Evolutionary conservation across 1,140 invertebrate species (phyloP).

Genomic region (Chironomus tepperi): DNA sequence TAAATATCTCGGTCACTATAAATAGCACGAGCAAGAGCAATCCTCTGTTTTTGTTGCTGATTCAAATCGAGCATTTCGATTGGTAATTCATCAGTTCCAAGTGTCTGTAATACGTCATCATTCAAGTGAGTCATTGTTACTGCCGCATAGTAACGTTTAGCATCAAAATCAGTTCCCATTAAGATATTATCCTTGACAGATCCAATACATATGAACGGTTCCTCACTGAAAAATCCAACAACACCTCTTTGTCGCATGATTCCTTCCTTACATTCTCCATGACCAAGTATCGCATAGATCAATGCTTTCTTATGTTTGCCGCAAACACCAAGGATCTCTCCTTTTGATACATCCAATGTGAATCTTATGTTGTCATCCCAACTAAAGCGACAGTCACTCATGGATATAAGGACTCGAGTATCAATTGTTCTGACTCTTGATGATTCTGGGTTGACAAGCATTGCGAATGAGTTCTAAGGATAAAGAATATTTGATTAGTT

Average conservation of each 20-base stretch:
- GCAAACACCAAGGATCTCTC: slow-evolving; percentile 51
- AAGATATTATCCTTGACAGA: slow-evolving; percentile 57
- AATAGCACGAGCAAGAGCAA: slow-evolving; percentile 50
- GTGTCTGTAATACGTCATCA: background rate
- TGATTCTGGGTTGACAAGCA: background rate
- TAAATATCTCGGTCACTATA: slow-evolving; percentile 47
- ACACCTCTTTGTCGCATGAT: slow-evolving; percentile 43
- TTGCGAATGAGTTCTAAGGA: background rate
- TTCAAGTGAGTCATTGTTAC: slow-evolving; percentile 4
- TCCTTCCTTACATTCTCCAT: slow-evolving; percentile 49
- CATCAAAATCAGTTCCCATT: slow-evolving; percentile 44
- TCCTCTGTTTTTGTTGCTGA: slow-evolving; percentile 49
- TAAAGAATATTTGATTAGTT: no score
- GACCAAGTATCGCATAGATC: slow-evolving; percentile 50
- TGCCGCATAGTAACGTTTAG: slow-evolving; percentile 31
- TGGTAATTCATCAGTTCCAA: background rate
- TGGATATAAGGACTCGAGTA: background rate
- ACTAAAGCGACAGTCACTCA: background rate
- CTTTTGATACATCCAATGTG: slow-evolving; percentile 32
- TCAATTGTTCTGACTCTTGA: slow-evolving; percentile 6
- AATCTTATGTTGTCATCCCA: slow-evolving; percentile 14
- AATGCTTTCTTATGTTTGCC: slow-evolving; percentile 54
- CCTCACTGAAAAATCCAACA: slow-evolving; percentile 51
- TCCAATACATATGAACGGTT: slow-evolving; percentile 52
- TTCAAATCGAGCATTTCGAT: slow-evolving; percentile 38